Evolutionary conservation across 2,888 invertebrate genomes (phyloP).

Genomic region (Entomobrya multifasciata): DNA sequence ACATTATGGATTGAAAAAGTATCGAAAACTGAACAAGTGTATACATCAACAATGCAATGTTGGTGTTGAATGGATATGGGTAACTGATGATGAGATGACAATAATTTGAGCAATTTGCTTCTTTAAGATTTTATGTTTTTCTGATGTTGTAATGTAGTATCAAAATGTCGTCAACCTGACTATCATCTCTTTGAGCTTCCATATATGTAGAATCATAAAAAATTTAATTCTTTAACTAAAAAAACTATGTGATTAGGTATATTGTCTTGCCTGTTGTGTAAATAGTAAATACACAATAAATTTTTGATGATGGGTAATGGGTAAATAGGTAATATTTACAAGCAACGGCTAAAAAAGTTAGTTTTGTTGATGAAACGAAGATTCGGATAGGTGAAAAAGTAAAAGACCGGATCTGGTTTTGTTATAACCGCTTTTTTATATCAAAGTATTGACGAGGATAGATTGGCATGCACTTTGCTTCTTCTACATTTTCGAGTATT

Average conservation of each 20-base stretch:
- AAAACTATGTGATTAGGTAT: constrained; percentile 14
- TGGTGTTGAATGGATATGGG: background rate
- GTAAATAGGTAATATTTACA: constrained; percentile 48
- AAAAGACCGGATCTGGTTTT: constrained; percentile 38
- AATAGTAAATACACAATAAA: constrained; percentile 7
- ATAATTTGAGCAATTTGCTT: constrained; percentile 58
- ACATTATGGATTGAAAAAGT: background rate
- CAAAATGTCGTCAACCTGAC: constrained; percentile 23
- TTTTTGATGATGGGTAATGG: constrained; percentile 23
- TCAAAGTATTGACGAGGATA: background rate
- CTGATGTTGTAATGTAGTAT: constrained; percentile 14
- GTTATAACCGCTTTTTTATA: constrained; percentile 55
- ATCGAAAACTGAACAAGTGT: background rate
- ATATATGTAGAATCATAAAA: too few species aligned
- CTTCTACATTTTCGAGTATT: background rate
- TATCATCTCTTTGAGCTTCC: background rate
- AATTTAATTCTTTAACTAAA: too few species aligned
- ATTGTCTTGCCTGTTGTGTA: background rate
- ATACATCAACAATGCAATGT: background rate
- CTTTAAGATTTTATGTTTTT: background rate
- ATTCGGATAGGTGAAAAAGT: constrained; percentile 24
- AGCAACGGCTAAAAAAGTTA: too few species aligned
- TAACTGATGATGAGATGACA: constrained; percentile 26
- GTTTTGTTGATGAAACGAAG: constrained; percentile 20
- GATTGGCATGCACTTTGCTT: background rate